Base-by-base conservation (phyloP, 1,140 invertebrate species). In the Zophobas atratus region DNA sequence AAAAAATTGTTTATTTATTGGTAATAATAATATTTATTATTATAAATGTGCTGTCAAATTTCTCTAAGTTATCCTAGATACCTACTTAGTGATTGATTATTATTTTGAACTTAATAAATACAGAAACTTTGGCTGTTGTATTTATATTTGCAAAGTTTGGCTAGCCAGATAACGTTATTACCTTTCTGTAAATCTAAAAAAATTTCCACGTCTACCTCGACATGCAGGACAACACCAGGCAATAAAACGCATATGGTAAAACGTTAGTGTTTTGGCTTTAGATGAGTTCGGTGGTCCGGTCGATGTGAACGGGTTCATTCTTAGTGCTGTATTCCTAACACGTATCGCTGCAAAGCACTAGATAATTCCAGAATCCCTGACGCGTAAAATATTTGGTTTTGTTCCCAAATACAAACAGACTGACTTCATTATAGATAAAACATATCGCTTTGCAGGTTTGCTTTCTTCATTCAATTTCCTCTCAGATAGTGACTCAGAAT, bases 301-400 rank as follows among this genome's bases (percentile, higher is more conserved):
- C 60, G 60, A 67, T 67, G 60, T 43, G 60, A 67, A 39, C 33
- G 38, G 39, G 60, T 43, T 67, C 60, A 67, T 67, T 63, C 20
- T 20, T 48, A 67, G 48, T 63, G 32, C 48, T 56, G 60, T 76
- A 77, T 77, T 77, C 76, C n/a, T 63, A 46, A 77, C 76, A 77
- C 76, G 76, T 77, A 57, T 73, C 43, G 43, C 55, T 60, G 53
- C 53, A 67, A 71, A 77, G 70, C 76, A 73, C 56, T 73, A 77
- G 76, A 77, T 77, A 77, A 77, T 77, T 72, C 76, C 70, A 36
- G 67, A 77, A 72, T 77, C 76, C 70, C 76, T 77, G 76, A 77
- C 76, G 76, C 76, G 70, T 77, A 71, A 77, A 72, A 77, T 77
- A 77, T 77, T 71, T 72, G 55, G 70, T 77, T 77, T 77, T 77